A percentile compares a stretch with the other conserved stretches of the same genome.
These are phyloP conservation scores for Papilio demoleus DNA, from an alignment of 2,888 invertebrate species.

Conservation along the genomic window DNA sequence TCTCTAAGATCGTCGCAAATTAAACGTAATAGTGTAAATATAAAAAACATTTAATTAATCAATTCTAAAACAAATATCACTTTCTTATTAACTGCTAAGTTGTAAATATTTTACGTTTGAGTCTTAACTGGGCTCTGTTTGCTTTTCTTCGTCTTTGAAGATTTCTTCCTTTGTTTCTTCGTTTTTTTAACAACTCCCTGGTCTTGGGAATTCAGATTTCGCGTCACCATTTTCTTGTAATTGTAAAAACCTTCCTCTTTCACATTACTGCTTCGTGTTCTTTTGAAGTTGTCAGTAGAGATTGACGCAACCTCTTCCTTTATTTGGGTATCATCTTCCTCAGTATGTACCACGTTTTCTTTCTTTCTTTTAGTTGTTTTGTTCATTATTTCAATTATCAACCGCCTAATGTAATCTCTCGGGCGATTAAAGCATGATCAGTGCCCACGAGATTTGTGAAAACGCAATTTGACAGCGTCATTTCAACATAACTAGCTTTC, in stretches of 20 bases:
- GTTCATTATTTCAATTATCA: conserved; percentile 50
- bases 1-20: neutral
- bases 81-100: conserved; percentile 11
- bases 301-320: conserved; percentile 46
- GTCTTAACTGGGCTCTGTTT: conserved; percentile 53
- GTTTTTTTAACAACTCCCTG: conserved; percentile 46
- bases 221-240: conserved; percentile 61
- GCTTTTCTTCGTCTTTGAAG: conserved; percentile 54
- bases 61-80: conserved; percentile 24
- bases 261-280: conserved; percentile 57
- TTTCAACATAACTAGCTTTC: conserved; percentile 16
- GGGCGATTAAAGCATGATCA: conserved; percentile 27
- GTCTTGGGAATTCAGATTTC: conserved; percentile 55
- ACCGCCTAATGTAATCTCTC: conserved; percentile 40
- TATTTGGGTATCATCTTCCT: conserved; percentile 47
- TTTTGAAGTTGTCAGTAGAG: conserved; percentile 41
- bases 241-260: conserved; percentile 68
- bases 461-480: conserved; percentile 32
- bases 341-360: conserved; percentile 48
- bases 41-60: conserved; percentile 18
- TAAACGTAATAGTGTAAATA: conserved; percentile 9
- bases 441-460: conserved; percentile 30
- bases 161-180: conserved; percentile 52
- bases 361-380: conserved; percentile 52
- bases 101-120: conserved; percentile 23